Conservation (phyloP, 2,888 invertebrate genomes). For the Epirrita christyi region DNA sequence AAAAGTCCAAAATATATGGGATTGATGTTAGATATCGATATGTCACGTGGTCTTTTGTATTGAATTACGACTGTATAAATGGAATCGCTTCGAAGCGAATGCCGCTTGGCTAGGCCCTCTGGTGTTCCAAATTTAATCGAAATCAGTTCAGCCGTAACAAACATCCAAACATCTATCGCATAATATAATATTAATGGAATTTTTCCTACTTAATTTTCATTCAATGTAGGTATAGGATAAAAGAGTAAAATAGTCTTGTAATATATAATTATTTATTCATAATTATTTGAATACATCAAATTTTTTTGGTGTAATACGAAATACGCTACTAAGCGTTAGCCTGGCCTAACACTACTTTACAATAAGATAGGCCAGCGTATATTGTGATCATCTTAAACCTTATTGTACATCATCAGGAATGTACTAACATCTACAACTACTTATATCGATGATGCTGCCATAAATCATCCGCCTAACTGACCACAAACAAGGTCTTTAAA, state of each 20-base stretch:
- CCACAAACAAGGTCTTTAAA: neutral
- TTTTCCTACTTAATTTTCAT: too few species aligned
- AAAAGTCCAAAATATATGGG: too few species aligned
- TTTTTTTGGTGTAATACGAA: constrained; percentile 79
- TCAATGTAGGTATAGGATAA: neutral
- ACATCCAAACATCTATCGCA: too few species aligned
- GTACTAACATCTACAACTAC: constrained; percentile 74
- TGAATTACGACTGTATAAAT: too few species aligned
- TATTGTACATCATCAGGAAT: constrained; percentile 80
- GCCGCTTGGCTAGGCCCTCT: too few species aligned
- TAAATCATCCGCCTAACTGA: constrained; percentile 3
- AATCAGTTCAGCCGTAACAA: too few species aligned
- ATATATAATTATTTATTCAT: constrained; percentile 76
- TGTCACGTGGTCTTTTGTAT: too few species aligned
- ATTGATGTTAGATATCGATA: too few species aligned
- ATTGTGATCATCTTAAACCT: constrained; percentile 57
- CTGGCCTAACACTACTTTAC: constrained; percentile 56
- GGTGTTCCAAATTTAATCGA: too few species aligned
- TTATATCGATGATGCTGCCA: constrained; percentile 52
- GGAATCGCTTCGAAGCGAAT: too few species aligned
- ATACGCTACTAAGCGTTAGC: constrained; percentile 60
- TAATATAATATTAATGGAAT: too few species aligned
- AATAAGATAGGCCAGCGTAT: constrained; percentile 59
- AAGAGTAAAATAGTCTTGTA: constrained; percentile 36
- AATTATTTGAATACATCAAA: constrained; percentile 79